These are phyloP conservation scores for Cephus runcator DNA, from an alignment of 2,888 invertebrate species.

Conservation along the genomic window DNA sequence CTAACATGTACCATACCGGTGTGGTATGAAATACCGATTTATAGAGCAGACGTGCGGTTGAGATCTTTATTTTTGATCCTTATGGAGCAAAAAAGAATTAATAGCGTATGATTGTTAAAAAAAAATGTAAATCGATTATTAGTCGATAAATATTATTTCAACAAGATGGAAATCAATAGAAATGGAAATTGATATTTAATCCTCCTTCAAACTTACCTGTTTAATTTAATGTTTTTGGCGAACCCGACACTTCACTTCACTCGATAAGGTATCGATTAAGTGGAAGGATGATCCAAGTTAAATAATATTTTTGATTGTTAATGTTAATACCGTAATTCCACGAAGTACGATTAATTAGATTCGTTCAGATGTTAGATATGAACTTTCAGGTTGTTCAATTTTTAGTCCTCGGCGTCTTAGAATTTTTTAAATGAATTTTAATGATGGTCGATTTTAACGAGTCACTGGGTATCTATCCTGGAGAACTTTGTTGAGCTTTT, in stretches of 20 bases:
- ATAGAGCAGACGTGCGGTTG: not conserved
- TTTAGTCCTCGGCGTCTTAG: not conserved
- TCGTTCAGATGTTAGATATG: not conserved
- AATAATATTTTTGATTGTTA: no score
- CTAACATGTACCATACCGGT: not conserved
- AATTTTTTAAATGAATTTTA: not conserved
- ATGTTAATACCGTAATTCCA: no score
- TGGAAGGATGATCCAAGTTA: no score
- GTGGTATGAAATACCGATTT: not conserved
- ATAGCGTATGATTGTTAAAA: not conserved
- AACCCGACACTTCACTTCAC: not conserved
- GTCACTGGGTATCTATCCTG: not conserved
- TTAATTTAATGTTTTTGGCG: not conserved
- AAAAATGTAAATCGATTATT: not conserved
- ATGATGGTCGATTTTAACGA: not conserved
- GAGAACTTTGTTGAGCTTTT: not conserved
- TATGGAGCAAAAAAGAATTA: not conserved
- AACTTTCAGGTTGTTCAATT: not conserved
- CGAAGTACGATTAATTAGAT: not conserved
- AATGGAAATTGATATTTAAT: not conserved
- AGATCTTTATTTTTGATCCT: not conserved
- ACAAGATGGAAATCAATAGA: not conserved
- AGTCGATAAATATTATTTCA: not conserved
- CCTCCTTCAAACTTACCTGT: not conserved
- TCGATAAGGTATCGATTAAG: not conserved